Conservation (phyloP, 2,888 invertebrate genomes). For the Phortica okadai region DNA sequence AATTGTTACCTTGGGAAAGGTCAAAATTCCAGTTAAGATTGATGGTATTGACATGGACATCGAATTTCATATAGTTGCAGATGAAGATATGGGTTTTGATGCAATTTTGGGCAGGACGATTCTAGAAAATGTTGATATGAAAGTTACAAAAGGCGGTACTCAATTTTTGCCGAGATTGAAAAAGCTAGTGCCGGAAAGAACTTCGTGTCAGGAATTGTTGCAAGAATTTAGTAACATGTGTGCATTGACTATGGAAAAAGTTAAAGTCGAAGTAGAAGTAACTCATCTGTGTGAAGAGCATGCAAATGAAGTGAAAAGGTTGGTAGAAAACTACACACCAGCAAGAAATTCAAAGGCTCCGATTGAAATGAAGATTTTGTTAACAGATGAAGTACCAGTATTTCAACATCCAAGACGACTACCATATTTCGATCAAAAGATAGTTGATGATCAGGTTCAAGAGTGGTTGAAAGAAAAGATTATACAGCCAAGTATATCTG, state of each 20-base stretch:
- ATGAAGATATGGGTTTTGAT: constrained; percentile 13
- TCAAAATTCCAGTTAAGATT: constrained; percentile 3
- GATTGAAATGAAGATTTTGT: constrained; percentile 12
- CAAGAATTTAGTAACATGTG: not conserved
- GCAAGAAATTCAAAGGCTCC: not conserved
- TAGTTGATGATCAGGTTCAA: too few relatives aligned
- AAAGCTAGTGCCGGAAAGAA: not conserved
- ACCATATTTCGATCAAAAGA: too few relatives aligned
- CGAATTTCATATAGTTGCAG: not conserved
- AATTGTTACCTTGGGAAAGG: constrained; percentile 4
- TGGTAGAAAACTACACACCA: not conserved
- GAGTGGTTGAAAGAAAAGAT: constrained; percentile 7
- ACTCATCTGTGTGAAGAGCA: not conserved
- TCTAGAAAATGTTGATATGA: constrained; percentile 12
- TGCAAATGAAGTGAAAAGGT: not conserved
- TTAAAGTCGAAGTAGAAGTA: not conserved
- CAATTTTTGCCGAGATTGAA: too few relatives aligned
- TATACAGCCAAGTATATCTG: not conserved
- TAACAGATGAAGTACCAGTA: too few relatives aligned
- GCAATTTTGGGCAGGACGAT: constrained; percentile 26
- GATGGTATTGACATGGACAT: not conserved
- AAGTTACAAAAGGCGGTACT: not conserved
- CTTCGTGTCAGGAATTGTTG: not conserved
- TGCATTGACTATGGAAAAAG: not conserved
- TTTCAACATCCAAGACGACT: too few relatives aligned